Percentiles rank a stretch among this genome's conserved stretches.
Conservation (phyloP, 2,888 invertebrate species). For the Leptopilina myrica region DNA sequence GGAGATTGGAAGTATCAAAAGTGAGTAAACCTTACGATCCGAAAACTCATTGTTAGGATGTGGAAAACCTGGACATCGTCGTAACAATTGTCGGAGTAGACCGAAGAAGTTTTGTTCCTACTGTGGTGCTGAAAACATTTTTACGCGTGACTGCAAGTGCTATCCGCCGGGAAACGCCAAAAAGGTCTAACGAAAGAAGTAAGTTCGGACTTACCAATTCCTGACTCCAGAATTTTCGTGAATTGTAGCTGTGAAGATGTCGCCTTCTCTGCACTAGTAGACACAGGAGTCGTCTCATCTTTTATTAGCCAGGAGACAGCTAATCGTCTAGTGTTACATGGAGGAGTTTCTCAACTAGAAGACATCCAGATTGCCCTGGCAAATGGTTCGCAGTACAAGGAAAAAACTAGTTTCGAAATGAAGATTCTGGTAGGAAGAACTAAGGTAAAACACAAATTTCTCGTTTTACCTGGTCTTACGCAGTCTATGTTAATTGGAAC, state of each 20-base stretch:
- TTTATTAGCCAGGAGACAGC: not conserved
- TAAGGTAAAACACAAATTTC: not conserved
- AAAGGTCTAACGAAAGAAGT: not conserved
- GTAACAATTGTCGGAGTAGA: not conserved
- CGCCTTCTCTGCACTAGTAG: not conserved
- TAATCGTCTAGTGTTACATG: not conserved
- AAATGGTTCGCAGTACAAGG: not conserved
- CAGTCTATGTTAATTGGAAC: not conserved
- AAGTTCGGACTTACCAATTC: not conserved
- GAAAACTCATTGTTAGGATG: not conserved
- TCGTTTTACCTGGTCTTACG: not conserved
- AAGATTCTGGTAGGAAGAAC: not conserved
- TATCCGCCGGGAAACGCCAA: not conserved
- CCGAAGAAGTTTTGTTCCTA: constrained; percentile 29
- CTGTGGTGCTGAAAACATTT: not conserved
- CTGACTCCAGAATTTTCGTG: not conserved
- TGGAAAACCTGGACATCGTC: not conserved
- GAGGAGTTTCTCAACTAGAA: not conserved
- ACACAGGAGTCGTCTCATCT: not conserved
- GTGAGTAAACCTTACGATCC: not conserved
- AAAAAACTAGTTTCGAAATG: not conserved
- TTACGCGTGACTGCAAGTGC: not conserved
- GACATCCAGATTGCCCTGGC: not conserved
- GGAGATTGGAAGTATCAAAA: not conserved
- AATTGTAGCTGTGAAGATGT: no score